Base-by-base conservation (phyloP, 2,113 vertebrate species). In the Solenodon paradoxus region DNA sequence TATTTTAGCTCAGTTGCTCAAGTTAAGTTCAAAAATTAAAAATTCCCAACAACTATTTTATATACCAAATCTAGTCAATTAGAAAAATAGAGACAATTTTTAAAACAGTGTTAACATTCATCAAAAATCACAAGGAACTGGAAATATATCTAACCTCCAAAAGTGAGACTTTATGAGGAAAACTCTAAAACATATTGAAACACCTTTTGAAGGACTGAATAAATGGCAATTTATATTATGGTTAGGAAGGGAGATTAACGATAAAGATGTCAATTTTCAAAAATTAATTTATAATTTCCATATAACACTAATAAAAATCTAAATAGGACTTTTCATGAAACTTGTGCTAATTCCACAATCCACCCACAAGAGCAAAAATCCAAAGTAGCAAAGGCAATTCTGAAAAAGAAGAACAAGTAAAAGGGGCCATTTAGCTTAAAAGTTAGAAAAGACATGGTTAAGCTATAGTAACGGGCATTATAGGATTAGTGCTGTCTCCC, bases 211-310 rank as follows among this genome's bases (percentile, higher is more conserved):
- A 75, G 11, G 42, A 2, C 17, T 83, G 19, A 95, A 68, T 35
- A 91, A 89, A 86, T 78, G 53, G 68, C 17, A 90, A 78, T 49
- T 81, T 95, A 59, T 66, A 72, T 22, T 81, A 19, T n/a, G 5
- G 17, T 32, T 71, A 77, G 49, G 47, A 85, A 82, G 59, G 13
- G 80, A 81, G 49, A 64, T 38, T 16, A 84, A 79, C 30, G 61
- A 17, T 40, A 55, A 68, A 26, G 51, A 45, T 90, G 42, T 9
- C 40, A 84, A 64, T 83, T 89, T 42, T 63, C 30, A 68, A 28
- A 89, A 86, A 82, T 40, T 86, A 61, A 55, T 71, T 86, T 47
- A 24, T 86, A 72, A 93, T 57, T 82, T 93, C 57, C n/a, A 87
- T 42, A 59, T 0, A 1, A 55, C 75, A 71, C 57, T 53, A 83